Percentiles rank a stretch among this genome's conserved stretches.
These are phyloP conservation scores for Laupala kohalensis DNA, from an alignment of 1,140 invertebrate genomes.

Conservation along the genomic window DNA sequence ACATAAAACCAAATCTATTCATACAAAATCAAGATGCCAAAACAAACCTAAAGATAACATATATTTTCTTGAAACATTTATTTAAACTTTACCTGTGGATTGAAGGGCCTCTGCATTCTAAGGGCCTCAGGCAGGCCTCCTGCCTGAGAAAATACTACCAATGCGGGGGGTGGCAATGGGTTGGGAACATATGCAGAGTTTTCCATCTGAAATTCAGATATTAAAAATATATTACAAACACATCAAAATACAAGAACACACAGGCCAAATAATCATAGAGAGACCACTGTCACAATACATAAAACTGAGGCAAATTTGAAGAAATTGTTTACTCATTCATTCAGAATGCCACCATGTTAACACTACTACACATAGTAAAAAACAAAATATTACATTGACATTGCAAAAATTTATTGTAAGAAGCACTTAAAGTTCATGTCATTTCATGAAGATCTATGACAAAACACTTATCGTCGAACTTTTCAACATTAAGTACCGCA, in stretches of 20 bases:
- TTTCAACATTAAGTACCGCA: no score
- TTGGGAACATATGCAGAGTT: conserved; percentile 52
- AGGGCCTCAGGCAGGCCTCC: conserved; percentile 57
- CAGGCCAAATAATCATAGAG: no score
- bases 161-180: conserved; percentile 59
- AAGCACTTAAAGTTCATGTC: no score
- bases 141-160: conserved; percentile 69
- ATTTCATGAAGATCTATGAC: no score
- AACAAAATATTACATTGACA: no score
- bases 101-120: conserved; percentile 58
- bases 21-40: neutral
- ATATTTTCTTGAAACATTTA: neutral
- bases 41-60: neutral
- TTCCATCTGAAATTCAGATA: conserved; percentile 38
- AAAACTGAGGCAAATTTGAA: neutral
- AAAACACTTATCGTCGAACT: no score
- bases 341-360: neutral
- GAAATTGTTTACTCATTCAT: neutral
- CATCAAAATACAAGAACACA: neutral
- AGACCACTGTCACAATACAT: neutral
- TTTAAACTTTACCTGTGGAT: conserved; percentile 41
- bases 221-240: neutral
- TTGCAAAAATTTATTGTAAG: no score
- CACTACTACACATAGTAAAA: no score
- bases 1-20: neutral